Percentiles rank a stretch among this genome's conserved stretches.
These are phyloP conservation scores for Scartelaos histophorus DNA, from an alignment of 2,113 vertebrate genomes.

Conservation along the genomic window DNA sequence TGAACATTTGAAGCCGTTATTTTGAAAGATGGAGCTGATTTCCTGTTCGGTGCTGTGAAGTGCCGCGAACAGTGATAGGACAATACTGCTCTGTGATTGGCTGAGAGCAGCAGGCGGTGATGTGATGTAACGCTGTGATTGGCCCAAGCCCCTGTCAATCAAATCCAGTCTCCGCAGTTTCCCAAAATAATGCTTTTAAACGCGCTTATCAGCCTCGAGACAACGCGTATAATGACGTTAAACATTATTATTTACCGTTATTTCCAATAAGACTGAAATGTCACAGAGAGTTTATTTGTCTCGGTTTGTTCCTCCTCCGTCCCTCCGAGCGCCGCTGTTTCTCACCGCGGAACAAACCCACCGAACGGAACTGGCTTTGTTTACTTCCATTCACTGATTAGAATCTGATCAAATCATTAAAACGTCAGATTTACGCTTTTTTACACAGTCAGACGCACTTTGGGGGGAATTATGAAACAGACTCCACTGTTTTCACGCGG, in stretches of 20 bases:
- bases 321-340: background rate
- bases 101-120: background rate
- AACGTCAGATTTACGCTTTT: background rate
- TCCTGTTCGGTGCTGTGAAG: background rate
- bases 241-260: background rate
- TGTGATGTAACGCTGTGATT: slow-evolving; percentile 51
- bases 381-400: slow-evolving; percentile 5
- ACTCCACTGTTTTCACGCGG: background rate
- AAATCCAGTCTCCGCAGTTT: background rate
- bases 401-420: background rate
- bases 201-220: too few species aligned
- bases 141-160: slow-evolving; percentile 25
- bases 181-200: background rate
- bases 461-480: background rate
- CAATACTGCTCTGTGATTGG: slow-evolving; percentile 44
- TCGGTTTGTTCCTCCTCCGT: background rate
- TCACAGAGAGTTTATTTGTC: background rate
- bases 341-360: background rate
- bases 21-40: background rate
- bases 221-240: background rate
- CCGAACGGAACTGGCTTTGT: slow-evolving; percentile 7
- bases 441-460: background rate
- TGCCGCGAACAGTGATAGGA: slow-evolving; percentile 21
- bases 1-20: background rate
- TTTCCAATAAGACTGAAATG: background rate